Evolutionary conservation across 2,888 invertebrate genomes (phyloP), one percentile per base, ranked within the genome.

Genomic region (Sminthurides aquaticus): DNA sequence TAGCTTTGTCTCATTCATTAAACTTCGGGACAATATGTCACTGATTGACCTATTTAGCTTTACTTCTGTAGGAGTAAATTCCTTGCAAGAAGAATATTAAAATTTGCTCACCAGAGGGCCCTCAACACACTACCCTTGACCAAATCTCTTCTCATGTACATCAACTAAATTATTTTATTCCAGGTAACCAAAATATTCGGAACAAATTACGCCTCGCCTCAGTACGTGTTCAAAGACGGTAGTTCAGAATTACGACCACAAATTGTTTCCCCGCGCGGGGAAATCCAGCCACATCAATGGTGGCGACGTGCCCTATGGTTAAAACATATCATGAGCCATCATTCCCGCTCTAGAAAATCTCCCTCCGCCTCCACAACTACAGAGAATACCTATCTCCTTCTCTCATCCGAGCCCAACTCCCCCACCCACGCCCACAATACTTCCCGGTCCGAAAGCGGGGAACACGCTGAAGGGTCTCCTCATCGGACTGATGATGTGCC

Each of bases 141-240:
- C n/a, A n/a, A 34, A 34, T 34, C 8, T 34, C 43, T 34, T 34
- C n/a, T n/a, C n/a, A n/a, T n/a, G n/a, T n/a, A n/a, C n/a, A n/a
- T n/a, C n/a, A n/a, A n/a, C n/a, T n/a, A n/a, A n/a, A n/a, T 34
- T n/a, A 20, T 34, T 68, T 64, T 69, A 62, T 76, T 77, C 65
- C 79, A 86, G 86, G 83, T 87, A 70, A 88, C 88, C 64, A 89
- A 89, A 79, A 82, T 88, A 71, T 90, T 90, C 77, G 90, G 87
- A n/a, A 84, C 85, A 49, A 86, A 86, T 76, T 86, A 86, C 78
- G 52, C 52, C 20, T 15, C 52, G 18, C 52, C 52, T 8, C 15
- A 52, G 15, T 52, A 20, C 52, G 20, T 20, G 18, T 8, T 8
- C 43, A 18, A 18, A 8, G 43, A 43, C 8, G n/a, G n/a, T n/a